Evolutionary conservation across 2,888 invertebrate genomes (phyloP).

Genomic region (Gibbula magus): DNA sequence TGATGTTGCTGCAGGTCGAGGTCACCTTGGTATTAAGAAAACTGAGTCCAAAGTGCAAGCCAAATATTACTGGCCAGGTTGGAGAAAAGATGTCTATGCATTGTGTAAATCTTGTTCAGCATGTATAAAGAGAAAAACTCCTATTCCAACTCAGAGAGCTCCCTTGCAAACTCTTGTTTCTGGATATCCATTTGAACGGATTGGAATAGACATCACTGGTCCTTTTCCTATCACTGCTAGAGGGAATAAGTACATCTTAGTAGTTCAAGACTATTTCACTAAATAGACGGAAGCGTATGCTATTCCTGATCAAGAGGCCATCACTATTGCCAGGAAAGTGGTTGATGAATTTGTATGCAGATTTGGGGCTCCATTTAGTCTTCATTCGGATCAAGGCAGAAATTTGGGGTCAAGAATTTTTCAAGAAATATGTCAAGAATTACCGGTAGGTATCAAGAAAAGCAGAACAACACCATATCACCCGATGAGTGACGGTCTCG

Average conservation of each 20-base stretch:
- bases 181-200: too few relatives aligned
- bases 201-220: too few relatives aligned
- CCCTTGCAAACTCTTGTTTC: background rate
- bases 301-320: background rate
- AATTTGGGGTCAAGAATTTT: constrained; percentile 12
- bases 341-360: background rate
- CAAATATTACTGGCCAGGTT: constrained; percentile 22
- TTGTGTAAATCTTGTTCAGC: background rate
- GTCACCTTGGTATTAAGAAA: background rate
- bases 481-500: constrained; percentile 6
- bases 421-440: background rate
- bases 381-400: background rate
- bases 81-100: background rate
- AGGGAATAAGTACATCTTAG: background rate
- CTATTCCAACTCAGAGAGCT: background rate
- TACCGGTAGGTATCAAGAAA: background rate
- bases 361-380: background rate
- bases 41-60: background rate
- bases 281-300: too few relatives aligned
- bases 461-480: constrained; percentile 1
- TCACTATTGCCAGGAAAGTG: background rate
- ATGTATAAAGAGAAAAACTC: background rate
- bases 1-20: background rate
- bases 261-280: background rate
- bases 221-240: too few relatives aligned